Evolutionary conservation across 2,113 vertebrate genomes (phyloP).

Genomic region (Scortum barcoo): DNA sequence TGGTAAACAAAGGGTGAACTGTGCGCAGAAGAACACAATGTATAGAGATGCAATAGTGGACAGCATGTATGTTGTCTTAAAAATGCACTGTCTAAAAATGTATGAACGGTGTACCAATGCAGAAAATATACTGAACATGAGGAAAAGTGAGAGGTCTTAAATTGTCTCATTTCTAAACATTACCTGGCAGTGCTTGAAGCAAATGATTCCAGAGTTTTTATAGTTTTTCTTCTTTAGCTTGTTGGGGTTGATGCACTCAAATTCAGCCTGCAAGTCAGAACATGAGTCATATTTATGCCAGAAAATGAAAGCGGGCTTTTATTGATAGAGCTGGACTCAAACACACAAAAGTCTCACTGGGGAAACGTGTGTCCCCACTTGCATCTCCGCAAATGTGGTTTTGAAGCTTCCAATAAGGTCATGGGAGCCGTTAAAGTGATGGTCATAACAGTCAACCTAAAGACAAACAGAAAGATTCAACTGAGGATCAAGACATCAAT

Average conservation of each 20-base stretch:
- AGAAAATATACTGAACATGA: neutral
- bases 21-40: too few relatives aligned
- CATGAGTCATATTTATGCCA: neutral
- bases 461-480: slow-evolving; percentile 46
- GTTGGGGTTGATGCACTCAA: slow-evolving; percentile 91
- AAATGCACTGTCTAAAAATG: neutral
- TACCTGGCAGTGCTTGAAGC: slow-evolving; percentile 92
- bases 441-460: slow-evolving; percentile 94
- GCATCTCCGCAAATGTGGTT: slow-evolving; percentile 89
- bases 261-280: slow-evolving; percentile 86
- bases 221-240: slow-evolving; percentile 94
- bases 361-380: slow-evolving; percentile 84
- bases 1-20: neutral
- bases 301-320: neutral
- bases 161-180: neutral
- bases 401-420: slow-evolving; percentile 92
- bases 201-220: slow-evolving; percentile 95
- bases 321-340: neutral
- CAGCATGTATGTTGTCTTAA: neutral
- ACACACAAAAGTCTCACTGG: slow-evolving; percentile 84
- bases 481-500: neutral
- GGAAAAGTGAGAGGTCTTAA: neutral
- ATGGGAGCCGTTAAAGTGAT: slow-evolving; percentile 91
- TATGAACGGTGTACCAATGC: too few relatives aligned
- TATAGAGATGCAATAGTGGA: neutral